These are phyloP conservation scores for Tromatobia lineatoria DNA, from an alignment of 2,888 invertebrate species.

Conservation along the genomic window DNA sequence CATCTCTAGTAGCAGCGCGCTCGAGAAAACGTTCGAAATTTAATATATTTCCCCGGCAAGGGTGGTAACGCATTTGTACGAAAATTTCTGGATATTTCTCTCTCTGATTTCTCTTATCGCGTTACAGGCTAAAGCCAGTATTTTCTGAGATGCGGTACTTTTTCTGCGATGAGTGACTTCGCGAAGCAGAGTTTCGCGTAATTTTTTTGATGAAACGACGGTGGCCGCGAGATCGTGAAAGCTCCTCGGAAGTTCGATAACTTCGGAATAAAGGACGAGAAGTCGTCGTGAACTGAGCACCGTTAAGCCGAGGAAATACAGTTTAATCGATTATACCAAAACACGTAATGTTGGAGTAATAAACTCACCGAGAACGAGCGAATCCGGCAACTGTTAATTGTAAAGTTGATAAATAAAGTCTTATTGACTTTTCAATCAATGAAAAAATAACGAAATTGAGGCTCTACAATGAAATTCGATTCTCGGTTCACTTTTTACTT, in stretches of 20 bases:
- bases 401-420: neutral
- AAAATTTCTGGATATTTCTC: slow-evolving; percentile 28
- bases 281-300: slow-evolving; percentile 12
- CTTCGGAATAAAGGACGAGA: slow-evolving; percentile 42
- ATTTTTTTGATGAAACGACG: slow-evolving; percentile 30
- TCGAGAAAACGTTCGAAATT: slow-evolving; percentile 50
- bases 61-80: slow-evolving; percentile 27
- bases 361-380: slow-evolving; percentile 19
- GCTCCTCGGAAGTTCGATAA: slow-evolving; percentile 13
- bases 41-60: slow-evolving; percentile 46
- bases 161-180: slow-evolving; percentile 14
- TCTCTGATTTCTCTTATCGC: slow-evolving; percentile 24
- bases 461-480: neutral
- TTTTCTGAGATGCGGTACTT: neutral
- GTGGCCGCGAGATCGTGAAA: neutral
- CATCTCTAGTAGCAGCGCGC: slow-evolving; percentile 29
- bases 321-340: neutral
- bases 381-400: neutral
- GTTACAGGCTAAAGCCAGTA: neutral
- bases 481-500: neutral
- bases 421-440: neutral
- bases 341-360: slow-evolving; percentile 8
- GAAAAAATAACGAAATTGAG: no score
- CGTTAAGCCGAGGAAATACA: neutral
- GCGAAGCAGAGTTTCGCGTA: slow-evolving; percentile 1